Conservation (phyloP, 2,888 invertebrate species). For the Caenorhabditis angaria region DNA sequence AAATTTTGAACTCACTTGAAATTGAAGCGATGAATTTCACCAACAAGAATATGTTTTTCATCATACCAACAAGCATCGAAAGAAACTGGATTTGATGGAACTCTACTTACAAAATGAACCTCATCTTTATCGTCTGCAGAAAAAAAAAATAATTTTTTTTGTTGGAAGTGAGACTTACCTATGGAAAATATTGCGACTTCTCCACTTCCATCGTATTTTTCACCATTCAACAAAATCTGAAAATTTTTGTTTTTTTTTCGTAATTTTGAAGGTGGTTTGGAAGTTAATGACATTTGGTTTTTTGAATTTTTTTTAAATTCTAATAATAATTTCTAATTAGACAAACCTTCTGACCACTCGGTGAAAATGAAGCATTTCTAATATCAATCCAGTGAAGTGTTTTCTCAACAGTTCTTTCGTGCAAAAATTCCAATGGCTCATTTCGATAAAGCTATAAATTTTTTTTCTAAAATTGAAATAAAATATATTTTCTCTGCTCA, state of each 20-base stretch:
- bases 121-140: constrained; percentile 9
- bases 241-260: not conserved
- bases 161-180: constrained; percentile 5
- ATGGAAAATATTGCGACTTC: constrained; percentile 18
- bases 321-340: not conserved
- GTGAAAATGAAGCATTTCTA: constrained; percentile 8
- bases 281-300: not conserved
- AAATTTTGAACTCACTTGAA: constrained; percentile 9
- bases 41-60: not conserved
- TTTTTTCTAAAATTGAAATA: too few species aligned
- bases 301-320: too few species aligned
- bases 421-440: constrained; percentile 10
- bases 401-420: constrained; percentile 8
- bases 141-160: not conserved
- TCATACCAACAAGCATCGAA: constrained; percentile 16
- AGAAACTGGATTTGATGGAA: constrained; percentile 6
- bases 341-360: constrained; percentile 6
- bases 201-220: constrained; percentile 5
- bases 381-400: constrained; percentile 5
- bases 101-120: constrained; percentile 17
- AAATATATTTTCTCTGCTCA: not conserved
- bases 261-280: not conserved
- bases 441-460: constrained; percentile 6
- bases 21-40: constrained; percentile 4
- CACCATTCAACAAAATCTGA: constrained; percentile 12